Evolutionary conservation across 2,797 vertebrate species (phyloP).

Genomic region (Podarcis siculus): DNA sequence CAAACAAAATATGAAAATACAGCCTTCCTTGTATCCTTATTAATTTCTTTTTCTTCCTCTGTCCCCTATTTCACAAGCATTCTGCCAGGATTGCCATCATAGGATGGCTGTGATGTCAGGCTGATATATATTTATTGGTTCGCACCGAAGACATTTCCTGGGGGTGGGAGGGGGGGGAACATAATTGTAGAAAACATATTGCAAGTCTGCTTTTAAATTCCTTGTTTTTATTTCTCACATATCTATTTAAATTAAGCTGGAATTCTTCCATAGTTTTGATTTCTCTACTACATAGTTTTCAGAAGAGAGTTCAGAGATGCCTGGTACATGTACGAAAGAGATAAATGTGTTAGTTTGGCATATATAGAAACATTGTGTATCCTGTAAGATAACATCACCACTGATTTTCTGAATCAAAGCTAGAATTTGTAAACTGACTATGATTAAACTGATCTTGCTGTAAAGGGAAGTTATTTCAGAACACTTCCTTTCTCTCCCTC

Average conservation of each 20-base stretch:
- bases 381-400: constrained; percentile 12
- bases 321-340: constrained; percentile 20
- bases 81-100: not conserved
- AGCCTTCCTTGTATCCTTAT: not conserved
- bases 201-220: not conserved
- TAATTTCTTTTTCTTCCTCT: not conserved
- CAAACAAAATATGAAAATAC: not conserved
- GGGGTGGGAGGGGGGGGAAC: no score
- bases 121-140: no score
- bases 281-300: constrained; percentile 3
- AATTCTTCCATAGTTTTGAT: not conserved
- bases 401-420: constrained; percentile 26
- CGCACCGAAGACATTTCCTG: no score
- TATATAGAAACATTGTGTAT: constrained; percentile 19
- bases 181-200: not conserved
- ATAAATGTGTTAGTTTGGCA: not conserved
- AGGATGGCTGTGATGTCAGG: not conserved
- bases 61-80: not conserved
- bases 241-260: not conserved
- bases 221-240: not conserved
- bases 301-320: not conserved
- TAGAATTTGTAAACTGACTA: constrained; percentile 61
- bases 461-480: constrained; percentile 68
- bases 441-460: constrained; percentile 60
- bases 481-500: constrained; percentile 52